Percentiles rank a stretch among this genome's conserved stretches.
Evolutionary conservation across 2,113 vertebrate species (phyloP).

Genomic region (Microtus montanus): DNA sequence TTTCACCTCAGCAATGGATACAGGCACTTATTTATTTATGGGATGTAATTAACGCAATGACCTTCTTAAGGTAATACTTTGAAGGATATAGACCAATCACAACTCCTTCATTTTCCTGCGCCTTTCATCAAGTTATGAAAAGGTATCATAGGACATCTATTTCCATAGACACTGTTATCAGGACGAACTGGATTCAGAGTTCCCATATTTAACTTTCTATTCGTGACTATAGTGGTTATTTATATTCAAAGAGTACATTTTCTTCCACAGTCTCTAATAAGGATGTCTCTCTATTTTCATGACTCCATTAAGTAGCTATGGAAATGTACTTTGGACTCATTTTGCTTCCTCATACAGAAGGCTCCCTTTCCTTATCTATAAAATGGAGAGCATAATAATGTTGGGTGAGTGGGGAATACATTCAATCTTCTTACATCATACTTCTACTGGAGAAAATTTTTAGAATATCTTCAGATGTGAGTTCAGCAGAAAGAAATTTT

Average conservation of each 20-base stretch:
- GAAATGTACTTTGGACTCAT: neutral
- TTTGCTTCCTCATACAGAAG: neutral
- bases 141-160: neutral
- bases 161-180: neutral
- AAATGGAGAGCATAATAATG: no score
- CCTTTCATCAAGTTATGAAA: neutral
- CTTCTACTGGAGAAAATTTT: no score
- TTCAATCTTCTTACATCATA: no score
- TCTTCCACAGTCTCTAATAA: neutral
- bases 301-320: neutral
- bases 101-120: neutral
- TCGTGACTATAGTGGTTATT: neutral
- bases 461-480: no score
- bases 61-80: constrained; percentile 23
- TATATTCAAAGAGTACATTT: neutral
- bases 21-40: neutral
- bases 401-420: no score
- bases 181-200: fast-evolving
- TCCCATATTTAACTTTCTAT: neutral
- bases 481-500: no score
- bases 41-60: neutral
- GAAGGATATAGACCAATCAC: neutral
- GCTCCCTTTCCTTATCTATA: no score
- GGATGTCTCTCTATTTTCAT: neutral
- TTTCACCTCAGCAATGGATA: constrained; percentile 39